Evolutionary conservation across 2,113 vertebrate species (phyloP), one percentile per base, ranked within the genome.

Genomic region (Rhombomys opimus): DNA sequence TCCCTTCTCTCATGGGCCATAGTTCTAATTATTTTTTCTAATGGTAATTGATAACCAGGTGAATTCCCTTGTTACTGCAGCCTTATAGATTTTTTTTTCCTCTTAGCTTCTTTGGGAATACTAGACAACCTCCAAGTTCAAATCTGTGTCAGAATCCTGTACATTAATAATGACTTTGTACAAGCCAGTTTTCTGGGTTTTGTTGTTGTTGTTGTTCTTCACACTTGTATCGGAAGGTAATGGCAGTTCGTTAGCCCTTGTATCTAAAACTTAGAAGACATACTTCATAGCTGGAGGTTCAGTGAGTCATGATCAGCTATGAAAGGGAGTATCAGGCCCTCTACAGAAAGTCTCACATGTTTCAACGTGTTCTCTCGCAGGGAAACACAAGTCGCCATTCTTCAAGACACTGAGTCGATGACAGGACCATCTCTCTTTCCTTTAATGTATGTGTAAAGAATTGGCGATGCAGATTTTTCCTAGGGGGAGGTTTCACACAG

Each of bases 1-100:
- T 96, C 61, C 93, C 77, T 97, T 93, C n/a, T 94, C 97, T 98
- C 96, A 92, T 98, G 97, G 80, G 97, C 97, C 93, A 72, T 96
- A 97, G 65, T 95, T 96, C 95, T 98, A 93, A 85, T 98, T 98
- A 97, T 97, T 97, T 97, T 97, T 97, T 94, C 93, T 98, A 95
- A 94, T 97, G 97, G 93, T 98, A 98, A 98, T 97, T 97, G 97
- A 98, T 98, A 98, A 98, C 98, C 96, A 95, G 96, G 97, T 98
- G 95, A 95, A 96, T 98, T 96, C 96, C 84, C 87, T 97, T 95
- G 97, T 90, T 87, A 5, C 96, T 95, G 75, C 78, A 95, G 95
- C 96, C 95, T 96, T 97, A 84, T 75, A 85, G 86, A 96, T 54
- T 96, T 95, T 94, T 97, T 97, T 89, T 25, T 70, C 1, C 38